Percentiles rank a stretch among this genome's conserved stretches.
Conservation (phyloP, 1,140 invertebrate species). For the Centruroides sculpturatus region DNA sequence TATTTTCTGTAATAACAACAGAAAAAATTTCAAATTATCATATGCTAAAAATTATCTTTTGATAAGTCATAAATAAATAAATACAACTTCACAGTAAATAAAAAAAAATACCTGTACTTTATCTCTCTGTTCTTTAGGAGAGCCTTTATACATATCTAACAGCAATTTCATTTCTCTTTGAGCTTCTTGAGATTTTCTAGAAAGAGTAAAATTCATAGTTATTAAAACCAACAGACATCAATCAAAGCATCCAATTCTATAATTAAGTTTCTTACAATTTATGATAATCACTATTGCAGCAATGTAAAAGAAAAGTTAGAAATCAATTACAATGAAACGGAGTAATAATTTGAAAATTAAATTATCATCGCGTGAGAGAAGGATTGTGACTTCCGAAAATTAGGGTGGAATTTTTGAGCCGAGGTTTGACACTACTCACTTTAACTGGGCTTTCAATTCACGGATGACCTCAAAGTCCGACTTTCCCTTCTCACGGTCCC, state of each 20-base stretch:
- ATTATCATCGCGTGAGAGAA: too few relatives aligned
- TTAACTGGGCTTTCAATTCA: slow-evolving; percentile 78
- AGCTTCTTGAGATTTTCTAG: slow-evolving; percentile 58
- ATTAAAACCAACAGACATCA: too few relatives aligned
- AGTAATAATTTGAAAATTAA: too few relatives aligned
- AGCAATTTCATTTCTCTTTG: slow-evolving; percentile 63
- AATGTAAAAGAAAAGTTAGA: too few relatives aligned
- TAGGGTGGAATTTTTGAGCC: too few relatives aligned
- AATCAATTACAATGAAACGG: too few relatives aligned
- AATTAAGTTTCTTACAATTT: too few relatives aligned
- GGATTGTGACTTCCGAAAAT: too few relatives aligned
- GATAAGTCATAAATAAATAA: not conserved
- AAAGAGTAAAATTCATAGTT: not conserved
- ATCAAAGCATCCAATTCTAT: too few relatives aligned
- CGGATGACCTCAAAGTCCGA: slow-evolving; percentile 48
- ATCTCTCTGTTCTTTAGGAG: slow-evolving; percentile 87
- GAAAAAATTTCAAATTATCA: not conserved
- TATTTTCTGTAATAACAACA: too few relatives aligned
- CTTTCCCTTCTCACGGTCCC: slow-evolving; percentile 37
- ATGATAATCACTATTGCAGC: too few relatives aligned
- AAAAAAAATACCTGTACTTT: slow-evolving; percentile 55
- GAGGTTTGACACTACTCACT: slow-evolving; percentile 42
- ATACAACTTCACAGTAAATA: not conserved
- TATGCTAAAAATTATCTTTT: not conserved
- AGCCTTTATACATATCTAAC: slow-evolving; percentile 93